Base-by-base conservation (phyloP, 2,113 vertebrate species). In the Phocoena sinus region DNA sequence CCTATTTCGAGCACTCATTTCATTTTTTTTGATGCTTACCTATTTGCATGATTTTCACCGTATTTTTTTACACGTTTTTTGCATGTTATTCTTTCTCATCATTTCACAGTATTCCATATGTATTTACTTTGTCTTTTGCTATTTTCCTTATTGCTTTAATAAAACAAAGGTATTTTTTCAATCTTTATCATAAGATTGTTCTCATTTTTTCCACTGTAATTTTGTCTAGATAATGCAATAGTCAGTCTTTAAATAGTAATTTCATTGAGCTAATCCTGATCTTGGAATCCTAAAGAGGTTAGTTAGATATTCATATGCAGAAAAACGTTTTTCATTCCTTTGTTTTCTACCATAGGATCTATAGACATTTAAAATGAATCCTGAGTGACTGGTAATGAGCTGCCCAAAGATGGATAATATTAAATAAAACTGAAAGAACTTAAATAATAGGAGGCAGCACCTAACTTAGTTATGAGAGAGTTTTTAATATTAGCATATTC, bases 341-440 rank as follows among this genome's bases (percentile, higher is more conserved):
- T 95, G 74, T 77, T 95, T 96, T 85, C 56, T 76, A n/a, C 96
- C 84, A 26, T 44, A 91, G 18, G 26, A 87, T 87, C 92, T 76
- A 97, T 79, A 97, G 41, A 25, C 31, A 97, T 96, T 95, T 92
- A 94, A 98, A 98, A 98, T 88, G 58, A 96, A 97, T 87, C 95
- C 82, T 94, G 62, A 47, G 33, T 94, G 74, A 97, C 56, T 97
- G 17, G 67, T 70, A 96, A 98, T 97, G 26, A 53, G n/a, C 28
- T 97, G 36, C 63, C 89, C 62, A 53, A 97, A 97, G 76, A 96
- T 93, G 95, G 87, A 68, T 85, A 97, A 91, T 97, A 96, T 86
- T 97, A 62, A 79, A 70, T 85, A 94, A 92, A 50, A 79, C 74
- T 90, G 90, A 97, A 95, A 96, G 98, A 94, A 56, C 63, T 83